phyloP scores from a whole-genome alignment of 1,140 invertebrate genomes.

The Drosophila oshimai region DNA sequence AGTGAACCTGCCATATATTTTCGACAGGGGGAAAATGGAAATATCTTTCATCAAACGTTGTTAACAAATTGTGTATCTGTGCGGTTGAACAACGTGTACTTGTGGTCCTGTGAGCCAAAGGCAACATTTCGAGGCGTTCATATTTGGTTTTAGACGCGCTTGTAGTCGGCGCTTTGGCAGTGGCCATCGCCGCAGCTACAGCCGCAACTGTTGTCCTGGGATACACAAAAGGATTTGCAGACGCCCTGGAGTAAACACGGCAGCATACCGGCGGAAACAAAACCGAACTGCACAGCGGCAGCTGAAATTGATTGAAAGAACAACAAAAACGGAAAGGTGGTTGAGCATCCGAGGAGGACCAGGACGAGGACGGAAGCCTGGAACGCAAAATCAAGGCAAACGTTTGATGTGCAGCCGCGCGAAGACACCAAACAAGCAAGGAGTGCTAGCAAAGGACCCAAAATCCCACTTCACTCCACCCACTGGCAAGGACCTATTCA shows the following conservation, averaged over 20 bases:
- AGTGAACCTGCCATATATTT: constrained; percentile 34
- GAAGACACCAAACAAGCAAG: constrained; percentile 31
- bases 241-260: constrained; percentile 36
- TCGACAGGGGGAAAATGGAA: constrained; percentile 46
- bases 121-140: constrained; percentile 48
- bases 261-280: constrained; percentile 20
- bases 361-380: neutral
- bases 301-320: constrained; percentile 69
- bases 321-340: constrained; percentile 45
- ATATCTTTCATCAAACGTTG: constrained; percentile 47
- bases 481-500: constrained; percentile 27
- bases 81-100: neutral
- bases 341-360: constrained; percentile 7
- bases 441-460: constrained; percentile 16
- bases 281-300: constrained; percentile 47
- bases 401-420: constrained; percentile 55
- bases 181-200: constrained; percentile 31
- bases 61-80: constrained; percentile 45
- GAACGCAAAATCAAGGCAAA: constrained; percentile 23
- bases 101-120: constrained; percentile 9
- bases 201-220: constrained; percentile 66
- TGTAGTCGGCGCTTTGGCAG: constrained; percentile 16
- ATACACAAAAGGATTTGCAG: constrained; percentile 73
- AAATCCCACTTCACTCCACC: constrained; percentile 1
- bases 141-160: constrained; percentile 49